Base-by-base conservation (phyloP, 2,113 vertebrate species). In the Alligator sinensis region DNA sequence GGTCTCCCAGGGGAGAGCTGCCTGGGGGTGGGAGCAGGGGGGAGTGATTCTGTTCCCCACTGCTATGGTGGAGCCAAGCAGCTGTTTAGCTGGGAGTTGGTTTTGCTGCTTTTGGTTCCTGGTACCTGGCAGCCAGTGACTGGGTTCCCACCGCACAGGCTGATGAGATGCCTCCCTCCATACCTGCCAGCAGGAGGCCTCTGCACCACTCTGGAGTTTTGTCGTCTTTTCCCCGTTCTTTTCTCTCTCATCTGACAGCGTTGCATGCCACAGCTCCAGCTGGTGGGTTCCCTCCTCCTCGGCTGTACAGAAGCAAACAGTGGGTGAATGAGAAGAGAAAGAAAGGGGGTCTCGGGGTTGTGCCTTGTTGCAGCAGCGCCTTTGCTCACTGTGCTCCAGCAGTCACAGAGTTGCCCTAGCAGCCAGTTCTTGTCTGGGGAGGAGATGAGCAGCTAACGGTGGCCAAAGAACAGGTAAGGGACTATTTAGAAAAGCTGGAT, bases 331-430 rank as follows among this genome's bases (percentile, higher is more conserved):
- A 10, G 64, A 70, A 70, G n/a, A 30, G 34, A 18, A 68, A 18
- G 79, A 0, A 8, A 66, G 34, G 27, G 61, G 27, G 15, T 15
- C 6, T 59, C 11, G n/a, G 75, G 74, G 30, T 24, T 68, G 3
- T 5, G 9, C 30, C 83, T 27, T 72, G 14, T 62, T 47, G 3
- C 0, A 2, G n/a, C 78, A 84, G 25, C n/a, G 9, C 2, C 8
- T 57, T 27, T 60, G 2, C 84, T 70, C 2, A 13, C 34, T 24
- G 34, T 38, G 34, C 21, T 38, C 21, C 34, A 0, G 11, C 2
- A 13, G 3, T 3, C 24, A 1, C 0, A 1, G n/a, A 83, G 21
- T 3, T 60, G 70, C 28, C 17, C 0, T 58, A 19, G 57, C 34
- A 75, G 77, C 74, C n/a, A 7, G 0, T 60, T 12, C 57, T 76